Conservation (phyloP, 2,888 invertebrate species). For the Mechanitis messenoides region DNA sequence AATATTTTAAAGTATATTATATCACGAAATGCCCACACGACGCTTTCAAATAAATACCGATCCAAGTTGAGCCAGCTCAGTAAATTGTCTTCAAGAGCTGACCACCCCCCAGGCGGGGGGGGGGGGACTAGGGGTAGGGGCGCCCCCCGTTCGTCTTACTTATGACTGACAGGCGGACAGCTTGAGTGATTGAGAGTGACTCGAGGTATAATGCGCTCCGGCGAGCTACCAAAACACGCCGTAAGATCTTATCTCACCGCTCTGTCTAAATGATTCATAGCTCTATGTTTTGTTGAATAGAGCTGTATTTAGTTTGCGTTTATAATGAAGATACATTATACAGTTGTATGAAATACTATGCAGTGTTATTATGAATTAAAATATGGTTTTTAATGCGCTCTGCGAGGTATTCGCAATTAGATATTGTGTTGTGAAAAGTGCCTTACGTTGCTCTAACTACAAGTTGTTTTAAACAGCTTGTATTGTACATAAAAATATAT, state of each 20-base stretch:
- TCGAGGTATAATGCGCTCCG: slow-evolving; percentile 72
- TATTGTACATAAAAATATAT: not conserved
- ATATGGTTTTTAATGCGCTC: slow-evolving; percentile 60
- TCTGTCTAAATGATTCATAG: slow-evolving; percentile 38
- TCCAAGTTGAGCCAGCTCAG: slow-evolving; percentile 60
- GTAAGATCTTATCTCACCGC: slow-evolving; percentile 41
- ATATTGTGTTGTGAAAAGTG: slow-evolving; percentile 34
- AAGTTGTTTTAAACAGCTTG: not conserved
- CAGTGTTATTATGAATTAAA: slow-evolving; percentile 69
- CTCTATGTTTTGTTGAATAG: slow-evolving; percentile 37
- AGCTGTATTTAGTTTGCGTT: slow-evolving; percentile 21
- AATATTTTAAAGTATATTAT: slow-evolving; percentile 6
- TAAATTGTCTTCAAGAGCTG: slow-evolving; percentile 76
- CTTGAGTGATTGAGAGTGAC: slow-evolving; percentile 76
- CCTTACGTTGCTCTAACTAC: not conserved
- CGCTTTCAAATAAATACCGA: slow-evolving; percentile 70
- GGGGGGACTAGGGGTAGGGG: slow-evolving; percentile 48
- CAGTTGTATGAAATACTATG: slow-evolving; percentile 20
- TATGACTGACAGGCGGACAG: slow-evolving; percentile 75
- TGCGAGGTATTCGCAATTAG: slow-evolving; percentile 61
- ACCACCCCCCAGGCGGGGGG: slow-evolving; percentile 55
- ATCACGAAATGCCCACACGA: slow-evolving; percentile 25
- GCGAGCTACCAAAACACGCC: slow-evolving; percentile 46
- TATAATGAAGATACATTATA: slow-evolving; percentile 19
- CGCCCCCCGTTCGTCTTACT: slow-evolving; percentile 74